Evolutionary conservation across 2,113 vertebrate species (phyloP).

Genomic region (Lamprologus speciosus): DNA sequence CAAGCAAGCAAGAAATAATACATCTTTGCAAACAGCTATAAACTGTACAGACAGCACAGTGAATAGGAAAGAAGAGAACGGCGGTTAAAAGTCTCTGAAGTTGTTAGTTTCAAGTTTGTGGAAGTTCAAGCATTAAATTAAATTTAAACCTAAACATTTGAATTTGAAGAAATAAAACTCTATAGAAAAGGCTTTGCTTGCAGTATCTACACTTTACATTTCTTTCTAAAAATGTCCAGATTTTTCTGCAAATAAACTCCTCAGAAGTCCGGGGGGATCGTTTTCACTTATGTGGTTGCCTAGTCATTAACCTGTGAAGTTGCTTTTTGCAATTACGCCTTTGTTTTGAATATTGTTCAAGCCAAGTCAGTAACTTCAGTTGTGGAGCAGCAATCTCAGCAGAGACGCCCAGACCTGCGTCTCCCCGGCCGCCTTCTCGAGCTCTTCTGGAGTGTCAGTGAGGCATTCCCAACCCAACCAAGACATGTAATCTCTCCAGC

Average conservation of each 20-base stretch:
- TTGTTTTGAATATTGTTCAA: neutral
- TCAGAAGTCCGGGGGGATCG: neutral
- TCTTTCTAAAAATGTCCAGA: neutral
- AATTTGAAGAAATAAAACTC: neutral
- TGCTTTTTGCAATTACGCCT: neutral
- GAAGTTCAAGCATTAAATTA: neutral
- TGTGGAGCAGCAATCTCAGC: neutral
- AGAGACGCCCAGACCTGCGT: neutral
- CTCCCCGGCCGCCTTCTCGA: rapidly evolving
- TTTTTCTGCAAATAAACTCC: neutral
- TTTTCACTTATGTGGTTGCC: neutral
- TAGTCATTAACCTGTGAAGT: neutral
- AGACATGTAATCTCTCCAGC: neutral
- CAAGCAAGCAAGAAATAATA: neutral
- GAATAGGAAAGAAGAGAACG: neutral
- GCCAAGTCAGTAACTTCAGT: neutral
- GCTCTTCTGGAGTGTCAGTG: neutral
- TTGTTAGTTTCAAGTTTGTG: neutral
- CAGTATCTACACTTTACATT: neutral
- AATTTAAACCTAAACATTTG: neutral
- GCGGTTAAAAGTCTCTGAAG: neutral
- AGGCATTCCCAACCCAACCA: neutral
- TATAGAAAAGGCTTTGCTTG: neutral
- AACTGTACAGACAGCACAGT: neutral
- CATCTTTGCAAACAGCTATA: neutral